Conservation (phyloP, 2,113 vertebrate genomes). For the Merops nubicus region DNA sequence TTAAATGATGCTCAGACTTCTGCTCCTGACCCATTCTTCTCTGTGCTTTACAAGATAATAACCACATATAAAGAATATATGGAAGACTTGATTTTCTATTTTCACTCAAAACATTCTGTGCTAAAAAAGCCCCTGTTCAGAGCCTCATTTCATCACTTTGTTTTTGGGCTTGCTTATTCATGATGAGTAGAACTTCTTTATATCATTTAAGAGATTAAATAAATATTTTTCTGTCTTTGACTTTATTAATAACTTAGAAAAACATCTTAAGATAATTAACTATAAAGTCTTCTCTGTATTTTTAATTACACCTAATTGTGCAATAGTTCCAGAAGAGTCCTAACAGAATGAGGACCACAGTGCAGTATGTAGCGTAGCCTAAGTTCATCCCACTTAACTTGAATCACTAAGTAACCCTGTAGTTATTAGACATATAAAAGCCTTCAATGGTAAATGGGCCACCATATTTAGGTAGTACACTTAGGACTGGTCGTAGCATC, state of each 20-base stretch:
- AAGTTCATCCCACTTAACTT: background rate
- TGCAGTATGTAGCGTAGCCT: background rate
- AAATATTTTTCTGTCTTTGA: background rate
- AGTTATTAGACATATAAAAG: background rate
- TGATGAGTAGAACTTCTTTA: background rate
- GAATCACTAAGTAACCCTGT: background rate
- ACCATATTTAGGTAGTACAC: background rate
- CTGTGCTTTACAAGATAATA: background rate
- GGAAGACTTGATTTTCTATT: background rate
- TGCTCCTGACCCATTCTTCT: conserved; percentile 3
- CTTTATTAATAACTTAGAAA: background rate
- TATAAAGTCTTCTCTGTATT: background rate
- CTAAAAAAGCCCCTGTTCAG: background rate
- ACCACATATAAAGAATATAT: background rate
- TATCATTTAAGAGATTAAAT: background rate
- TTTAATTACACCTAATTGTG: background rate
- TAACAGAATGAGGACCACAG: background rate
- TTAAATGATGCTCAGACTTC: conserved; percentile 4
- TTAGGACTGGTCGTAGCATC: background rate
- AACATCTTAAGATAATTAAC: background rate
- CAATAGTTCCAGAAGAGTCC: background rate
- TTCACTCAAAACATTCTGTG: background rate
- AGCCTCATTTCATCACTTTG: background rate
- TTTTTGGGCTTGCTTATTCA: background rate
- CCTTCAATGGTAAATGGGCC: background rate